These are phyloP conservation scores for Opisthograptis luteolata DNA, from an alignment of 2,888 invertebrate species.

Conservation along the genomic window DNA sequence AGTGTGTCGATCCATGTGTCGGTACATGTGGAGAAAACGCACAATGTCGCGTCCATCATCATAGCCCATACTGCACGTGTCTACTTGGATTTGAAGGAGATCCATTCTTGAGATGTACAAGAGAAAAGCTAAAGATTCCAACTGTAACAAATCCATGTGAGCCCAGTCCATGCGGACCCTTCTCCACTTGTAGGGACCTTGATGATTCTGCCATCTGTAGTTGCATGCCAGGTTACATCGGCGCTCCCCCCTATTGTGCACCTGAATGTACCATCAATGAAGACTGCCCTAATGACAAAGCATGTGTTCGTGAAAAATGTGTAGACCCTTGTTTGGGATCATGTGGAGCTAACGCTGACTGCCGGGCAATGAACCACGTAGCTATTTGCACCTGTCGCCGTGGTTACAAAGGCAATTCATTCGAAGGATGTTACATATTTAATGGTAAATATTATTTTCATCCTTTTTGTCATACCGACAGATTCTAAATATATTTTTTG, in stretches of 20 bases:
- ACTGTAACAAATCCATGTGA: conserved; percentile 81
- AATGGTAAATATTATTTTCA: conserved; percentile 53
- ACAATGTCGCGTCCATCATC: conserved; percentile 88
- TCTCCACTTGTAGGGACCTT: conserved; percentile 84
- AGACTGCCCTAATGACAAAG: conserved; percentile 89
- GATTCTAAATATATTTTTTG: background rate
- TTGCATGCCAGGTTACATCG: conserved; percentile 86
- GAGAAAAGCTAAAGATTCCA: conserved; percentile 80
- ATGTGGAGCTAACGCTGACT: conserved; percentile 88
- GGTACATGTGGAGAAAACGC: conserved; percentile 89
- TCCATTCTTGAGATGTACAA: conserved; percentile 85
- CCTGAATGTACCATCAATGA: conserved; percentile 91
- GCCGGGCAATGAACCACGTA: conserved; percentile 89
- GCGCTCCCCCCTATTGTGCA: conserved; percentile 88
- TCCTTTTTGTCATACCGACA: background rate
- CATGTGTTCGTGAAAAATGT: conserved; percentile 90
- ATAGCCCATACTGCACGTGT: conserved; percentile 90
- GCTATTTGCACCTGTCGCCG: conserved; percentile 89
- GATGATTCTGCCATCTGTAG: conserved; percentile 83
- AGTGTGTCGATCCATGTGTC: conserved; percentile 92
- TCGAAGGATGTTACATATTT: conserved; percentile 75
- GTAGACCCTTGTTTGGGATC: conserved; percentile 88
- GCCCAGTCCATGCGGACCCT: conserved; percentile 89
- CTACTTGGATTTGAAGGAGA: conserved; percentile 89
- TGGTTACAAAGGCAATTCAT: conserved; percentile 90